Conservation (phyloP, 2,797 vertebrate genomes). For the Heliangelus exortis region DNA sequence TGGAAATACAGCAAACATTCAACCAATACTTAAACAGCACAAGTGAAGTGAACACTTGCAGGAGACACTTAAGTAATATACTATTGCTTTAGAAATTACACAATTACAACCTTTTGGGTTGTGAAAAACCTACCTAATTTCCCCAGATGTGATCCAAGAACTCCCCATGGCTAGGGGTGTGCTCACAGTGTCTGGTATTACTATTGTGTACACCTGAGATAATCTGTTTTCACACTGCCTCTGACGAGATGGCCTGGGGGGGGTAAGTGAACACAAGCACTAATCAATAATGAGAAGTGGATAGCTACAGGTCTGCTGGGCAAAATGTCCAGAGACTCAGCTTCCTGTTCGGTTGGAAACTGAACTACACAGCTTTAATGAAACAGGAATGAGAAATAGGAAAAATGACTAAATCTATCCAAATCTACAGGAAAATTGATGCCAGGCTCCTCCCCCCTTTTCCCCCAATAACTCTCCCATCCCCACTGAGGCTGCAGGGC, state of each 20-base stretch:
- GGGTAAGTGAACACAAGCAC: background rate
- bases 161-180: background rate
- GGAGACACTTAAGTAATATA: background rate
- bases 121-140: background rate
- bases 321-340: background rate
- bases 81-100: background rate
- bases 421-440: too few species aligned
- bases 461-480: too few species aligned
- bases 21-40: background rate
- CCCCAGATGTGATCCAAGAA: background rate
- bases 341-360: too few species aligned
- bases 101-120: background rate
- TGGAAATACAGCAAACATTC: background rate
- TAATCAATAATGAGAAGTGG: background rate
- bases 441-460: too few species aligned
- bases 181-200: background rate
- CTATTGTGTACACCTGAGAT: background rate
- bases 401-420: too few species aligned
- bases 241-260: fast-evolving
- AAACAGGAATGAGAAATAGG: too few species aligned
- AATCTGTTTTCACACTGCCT: background rate
- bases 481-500: too few species aligned
- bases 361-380: too few species aligned
- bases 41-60: background rate
- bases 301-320: background rate